A percentile compares a stretch with the other conserved stretches of the same genome.
Evolutionary conservation across 1,140 invertebrate species (phyloP).

Genomic region (Heliothis virescens): DNA sequence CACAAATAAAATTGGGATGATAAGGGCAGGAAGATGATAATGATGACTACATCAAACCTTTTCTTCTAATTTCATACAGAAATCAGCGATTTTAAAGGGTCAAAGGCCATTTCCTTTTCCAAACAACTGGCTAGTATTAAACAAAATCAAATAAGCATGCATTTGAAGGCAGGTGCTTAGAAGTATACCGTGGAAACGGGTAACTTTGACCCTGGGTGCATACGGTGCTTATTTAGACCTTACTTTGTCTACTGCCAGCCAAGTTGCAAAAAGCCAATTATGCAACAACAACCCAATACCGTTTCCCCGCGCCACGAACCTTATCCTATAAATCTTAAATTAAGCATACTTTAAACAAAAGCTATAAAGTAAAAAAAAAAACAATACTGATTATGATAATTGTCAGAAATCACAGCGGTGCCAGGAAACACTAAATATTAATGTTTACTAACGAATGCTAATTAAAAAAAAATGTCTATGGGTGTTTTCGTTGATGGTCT

Average conservation of each 20-base stretch:
- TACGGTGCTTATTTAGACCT: no score
- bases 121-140: neutral
- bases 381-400: neutral
- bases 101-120: constrained; percentile 22
- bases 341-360: neutral
- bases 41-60: neutral
- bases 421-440: constrained; percentile 44
- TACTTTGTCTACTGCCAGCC: no score
- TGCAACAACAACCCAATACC: no score
- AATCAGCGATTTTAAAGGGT: neutral
- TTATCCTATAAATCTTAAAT: no score
- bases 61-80: neutral
- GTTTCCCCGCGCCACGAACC: no score
- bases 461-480: constrained; percentile 2
- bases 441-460: constrained; percentile 34
- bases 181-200: no score
- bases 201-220: no score
- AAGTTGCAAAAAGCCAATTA: no score
- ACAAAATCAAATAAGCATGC: neutral
- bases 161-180: constrained; percentile 8
- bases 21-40: no score
- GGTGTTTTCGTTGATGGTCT: constrained; percentile 16
- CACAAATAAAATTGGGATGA: no score
- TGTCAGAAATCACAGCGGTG: constrained; percentile 16
- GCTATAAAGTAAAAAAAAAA: neutral